Conservation (phyloP, 2,888 invertebrate species). For the Hymenopus coronatus region DNA sequence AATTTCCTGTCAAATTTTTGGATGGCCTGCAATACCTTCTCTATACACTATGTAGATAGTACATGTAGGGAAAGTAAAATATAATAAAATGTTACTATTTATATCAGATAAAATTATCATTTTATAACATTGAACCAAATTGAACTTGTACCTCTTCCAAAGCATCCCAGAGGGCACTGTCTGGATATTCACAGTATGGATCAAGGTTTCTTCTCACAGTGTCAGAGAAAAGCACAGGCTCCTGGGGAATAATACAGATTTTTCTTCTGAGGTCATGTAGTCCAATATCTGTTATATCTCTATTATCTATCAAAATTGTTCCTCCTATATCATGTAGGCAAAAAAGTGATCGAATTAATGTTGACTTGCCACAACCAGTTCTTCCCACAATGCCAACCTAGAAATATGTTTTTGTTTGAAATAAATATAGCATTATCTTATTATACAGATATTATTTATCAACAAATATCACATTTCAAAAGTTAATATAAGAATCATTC, state of each 20-base stretch:
- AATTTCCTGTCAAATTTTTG: too few species aligned
- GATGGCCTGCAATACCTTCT: too few species aligned
- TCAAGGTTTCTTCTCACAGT: slow-evolving; percentile 55
- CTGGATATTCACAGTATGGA: slow-evolving; percentile 50
- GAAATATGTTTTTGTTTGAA: too few species aligned
- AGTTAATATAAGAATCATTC: too few species aligned
- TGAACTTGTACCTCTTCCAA: slow-evolving; percentile 46
- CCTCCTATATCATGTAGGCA: slow-evolving; percentile 66
- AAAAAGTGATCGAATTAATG: slow-evolving; percentile 67
- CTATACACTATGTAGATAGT: too few species aligned
- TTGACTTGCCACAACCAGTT: slow-evolving; percentile 68
- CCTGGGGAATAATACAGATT: slow-evolving; percentile 64
- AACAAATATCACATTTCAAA: too few species aligned
- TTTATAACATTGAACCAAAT: too few species aligned
- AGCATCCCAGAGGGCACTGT: slow-evolving; percentile 52
- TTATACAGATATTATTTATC: too few species aligned
- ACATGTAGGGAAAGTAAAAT: too few species aligned
- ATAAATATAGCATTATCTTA: too few species aligned
- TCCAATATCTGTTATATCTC: slow-evolving; percentile 56
- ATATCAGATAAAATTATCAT: too few species aligned
- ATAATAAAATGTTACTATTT: too few species aligned
- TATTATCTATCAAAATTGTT: slow-evolving; percentile 64
- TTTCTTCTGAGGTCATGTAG: slow-evolving; percentile 59
- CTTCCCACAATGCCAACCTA: slow-evolving; percentile 65
- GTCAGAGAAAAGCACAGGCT: slow-evolving; percentile 55